Evolutionary conservation across 2,113 vertebrate species (phyloP), one percentile per base, ranked within the genome.

Genomic region (Entelurus aequoreus): DNA sequence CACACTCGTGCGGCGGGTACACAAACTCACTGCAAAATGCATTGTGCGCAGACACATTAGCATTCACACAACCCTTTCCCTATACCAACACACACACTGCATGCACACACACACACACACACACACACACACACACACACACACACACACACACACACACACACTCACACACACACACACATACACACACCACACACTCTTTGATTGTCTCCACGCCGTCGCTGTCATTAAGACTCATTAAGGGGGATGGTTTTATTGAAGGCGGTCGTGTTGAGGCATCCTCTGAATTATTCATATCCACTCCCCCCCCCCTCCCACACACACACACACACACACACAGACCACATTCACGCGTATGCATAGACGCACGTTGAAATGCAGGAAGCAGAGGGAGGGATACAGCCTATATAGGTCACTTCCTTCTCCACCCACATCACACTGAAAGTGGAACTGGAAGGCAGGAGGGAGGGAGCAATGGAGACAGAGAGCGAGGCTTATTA

Each of bases 361-460:
- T 70, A 60, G 66, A 59, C 67, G 59, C 63, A 65, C 69, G 28
- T 40, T 72, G 71, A 81, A 71, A 83, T 82, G 78, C 78, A 86
- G 80, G 78, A 77, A 82, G 74, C 68, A 63, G 75, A 63, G 78
- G 67, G 70, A 71, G 75, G 66, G 73, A 84, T 55, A 81, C 76
- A 71, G 62, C 66, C 85, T 88, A 90, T 90, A 83, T 91, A 90
- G 90, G 89, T 89, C 89, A 90, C 83, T 88, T 89, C 84, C 87
- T 88, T 79, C 78, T 90, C 79, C 75, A 68, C 82, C 82, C 68
- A 77, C 78, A 76, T 85, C 65, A 44, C 80, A 84, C 73, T 70
- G 81, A 91, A 86, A 79, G 76, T 87, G 82, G 84, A 82, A 87
- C 81, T 84, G 56, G 67, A 74, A 82, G 74, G 69, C 47, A 69